Evolutionary conservation across 2,113 vertebrate species (phyloP), one percentile per base, ranked within the genome.

Genomic region (Neolamprologus hecqui): DNA sequence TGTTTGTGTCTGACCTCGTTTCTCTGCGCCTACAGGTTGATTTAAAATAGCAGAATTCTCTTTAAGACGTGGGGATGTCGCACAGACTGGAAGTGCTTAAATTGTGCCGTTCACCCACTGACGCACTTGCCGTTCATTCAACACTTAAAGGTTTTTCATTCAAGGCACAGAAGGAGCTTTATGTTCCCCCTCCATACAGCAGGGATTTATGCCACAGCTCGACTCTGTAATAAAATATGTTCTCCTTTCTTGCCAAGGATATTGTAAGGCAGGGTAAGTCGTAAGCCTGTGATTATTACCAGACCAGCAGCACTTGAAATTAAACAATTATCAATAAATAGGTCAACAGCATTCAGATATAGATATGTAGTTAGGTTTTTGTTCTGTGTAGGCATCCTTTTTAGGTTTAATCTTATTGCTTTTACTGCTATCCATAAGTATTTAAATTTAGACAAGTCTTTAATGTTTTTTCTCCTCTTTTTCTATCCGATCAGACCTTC

Each of bases 1-100:
- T 84, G 17, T 86, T 86, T 79, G 40, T 8, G 10, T 81, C n/a
- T 87, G 89, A 92, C 87, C 90, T 88, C 3, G 53, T 94, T 94
- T 91, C 80, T 84, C 28, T 4, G 31, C 12, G 84, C 87, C 84
- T 70, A 81, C 87, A 84, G 88, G 87, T 93, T 86, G 82, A 92
- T 88, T 84, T 31, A 73, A 92, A 90, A 92, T 77, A 90, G 60
- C 84, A 81, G 35, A 82, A 87, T n/a, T 79, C 26, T 82, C 17
- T 86, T 10, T 5, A 89, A 77, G 14, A 84, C 6, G 9, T 8
- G 40, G 26, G 57, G 55, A 31, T 57, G 58, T 13, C 13, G 47
- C 17, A 53, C 28, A 58, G 45, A 73, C 19, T 9, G 19, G 31
- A 47, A 86, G 83, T 35, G 15, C 54, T 75, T 83, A 70, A 57